Evolutionary conservation across 1,140 invertebrate genomes (phyloP), one percentile per base, ranked within the genome.

Genomic region (Sarcophaga peregrina): DNA sequence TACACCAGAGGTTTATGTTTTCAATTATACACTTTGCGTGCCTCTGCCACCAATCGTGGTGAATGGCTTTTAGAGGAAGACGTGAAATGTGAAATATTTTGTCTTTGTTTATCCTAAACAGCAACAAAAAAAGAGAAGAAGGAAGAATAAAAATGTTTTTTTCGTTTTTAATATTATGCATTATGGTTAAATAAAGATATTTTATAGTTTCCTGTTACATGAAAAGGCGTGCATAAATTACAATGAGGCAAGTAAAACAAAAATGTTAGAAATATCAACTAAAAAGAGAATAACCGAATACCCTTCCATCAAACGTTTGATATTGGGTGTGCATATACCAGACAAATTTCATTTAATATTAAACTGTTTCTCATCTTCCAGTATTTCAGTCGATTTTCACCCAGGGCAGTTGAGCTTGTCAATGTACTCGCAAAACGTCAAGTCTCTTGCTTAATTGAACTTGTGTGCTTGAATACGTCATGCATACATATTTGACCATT

Each of bases 201-300:
- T 78, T 78, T 78, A 78, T 78, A 52, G 75, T 78, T 78, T 78
- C 75, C 75, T 78, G 75, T 50, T 78, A 78, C 75, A 78, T 46
- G 75, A 47, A 78, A 52, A 78, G 75, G 75, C 75, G 75, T 50
- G 2, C 75, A 78, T 78, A 78, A 78, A 78, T 78, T 78, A 78
- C 17, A 68, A n/a, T 68, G 15, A 20, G 20, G 50, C 47, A 50
- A 78, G 15, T n/a, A 17, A 78, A 5, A 78, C 4, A 4, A 37
- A 2, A 37, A 37, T 37, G 25, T 37, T 37, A 37, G 25, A 37
- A 37, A 37, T 37, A 37, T 37, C 25, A 4, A 4, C 25, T 37
- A 37, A 37, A 37, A 37, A 37, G 25, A 1, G 25, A 37, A 37
- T 37, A 37, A 37, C 1, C 25, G 4, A 37, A 37, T 37, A 37